Evolutionary conservation across 2,888 invertebrate genomes (phyloP).

Genomic region (Harpalus rufipes): DNA sequence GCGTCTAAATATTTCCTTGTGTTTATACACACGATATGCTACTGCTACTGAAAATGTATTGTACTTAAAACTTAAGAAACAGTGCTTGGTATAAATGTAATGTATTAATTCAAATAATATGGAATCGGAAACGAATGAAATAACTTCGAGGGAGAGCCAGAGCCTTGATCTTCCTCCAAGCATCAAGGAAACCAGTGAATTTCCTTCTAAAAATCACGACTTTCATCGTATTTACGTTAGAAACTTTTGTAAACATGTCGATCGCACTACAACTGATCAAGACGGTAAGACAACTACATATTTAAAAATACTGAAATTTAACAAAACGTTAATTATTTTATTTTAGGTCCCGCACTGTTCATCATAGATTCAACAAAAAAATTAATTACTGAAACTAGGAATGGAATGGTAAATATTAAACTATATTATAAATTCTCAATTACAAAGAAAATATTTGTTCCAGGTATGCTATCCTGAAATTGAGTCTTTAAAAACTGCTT

Average conservation of each 20-base stretch:
- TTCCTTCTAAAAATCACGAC: conserved; percentile 24
- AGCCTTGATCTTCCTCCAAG: conserved; percentile 23
- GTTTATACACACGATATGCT: conserved; percentile 63
- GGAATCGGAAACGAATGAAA: conserved; percentile 55
- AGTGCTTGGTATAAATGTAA: conserved; percentile 55
- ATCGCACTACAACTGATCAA: conserved; percentile 15
- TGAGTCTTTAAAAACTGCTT: conserved; percentile 43
- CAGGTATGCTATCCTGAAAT: conserved; percentile 57
- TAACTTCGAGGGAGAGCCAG: neutral
- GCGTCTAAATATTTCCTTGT: conserved; percentile 61
- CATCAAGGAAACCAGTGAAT: conserved; percentile 49
- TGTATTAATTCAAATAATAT: conserved; percentile 42
- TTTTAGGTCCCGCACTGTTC: conserved; percentile 54
- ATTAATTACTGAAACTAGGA: conserved; percentile 32
- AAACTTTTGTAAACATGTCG: conserved; percentile 35
- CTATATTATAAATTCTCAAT: neutral
- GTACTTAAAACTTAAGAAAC: conserved; percentile 33
- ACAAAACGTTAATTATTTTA: conserved; percentile 10
- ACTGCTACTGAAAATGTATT: conserved; percentile 31
- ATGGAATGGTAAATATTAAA: conserved; percentile 48
- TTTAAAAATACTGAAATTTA: neutral
- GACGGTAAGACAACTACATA: conserved; percentile 39
- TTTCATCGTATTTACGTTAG: conserved; percentile 41
- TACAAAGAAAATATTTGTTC: neutral
- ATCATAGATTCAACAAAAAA: conserved; percentile 50